Evolutionary conservation across 2,113 vertebrate genomes (phyloP).

Genomic region (Noturus placidus): DNA sequence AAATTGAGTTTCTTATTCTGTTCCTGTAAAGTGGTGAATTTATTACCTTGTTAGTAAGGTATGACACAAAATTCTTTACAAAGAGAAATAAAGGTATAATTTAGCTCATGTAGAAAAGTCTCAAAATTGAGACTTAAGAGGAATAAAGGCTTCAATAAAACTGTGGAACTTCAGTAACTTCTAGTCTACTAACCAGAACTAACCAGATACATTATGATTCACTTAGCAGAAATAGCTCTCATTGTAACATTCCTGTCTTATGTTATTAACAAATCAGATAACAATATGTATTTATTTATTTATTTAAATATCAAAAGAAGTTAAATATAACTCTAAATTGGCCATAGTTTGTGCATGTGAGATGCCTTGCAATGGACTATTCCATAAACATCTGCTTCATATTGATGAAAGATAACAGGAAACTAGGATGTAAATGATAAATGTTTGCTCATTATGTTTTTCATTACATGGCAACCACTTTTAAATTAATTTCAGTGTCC

Average conservation of each 20-base stretch:
- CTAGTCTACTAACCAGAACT: background rate
- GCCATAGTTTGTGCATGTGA: too few species aligned
- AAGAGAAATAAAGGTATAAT: background rate
- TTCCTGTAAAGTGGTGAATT: background rate
- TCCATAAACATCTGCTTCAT: background rate
- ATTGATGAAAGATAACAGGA: background rate
- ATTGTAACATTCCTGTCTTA: background rate
- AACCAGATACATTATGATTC: background rate
- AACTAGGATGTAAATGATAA: background rate
- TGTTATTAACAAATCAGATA: background rate
- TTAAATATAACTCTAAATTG: background rate
- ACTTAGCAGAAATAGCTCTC: background rate
- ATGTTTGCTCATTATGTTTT: background rate
- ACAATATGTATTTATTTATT: background rate
- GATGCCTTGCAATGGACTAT: background rate
- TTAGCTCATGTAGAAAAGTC: background rate
- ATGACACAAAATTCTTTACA: background rate
- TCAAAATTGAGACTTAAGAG: background rate
- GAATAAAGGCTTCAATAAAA: background rate
- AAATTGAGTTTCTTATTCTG: background rate
- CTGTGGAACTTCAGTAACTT: background rate
- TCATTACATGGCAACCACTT: slow-evolving; percentile 54
- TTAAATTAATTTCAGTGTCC: slow-evolving; percentile 39
- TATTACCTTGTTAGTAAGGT: background rate
- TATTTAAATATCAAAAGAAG: background rate